Conservation (phyloP, 2,888 invertebrate species). For the Hipparchia semele region DNA sequence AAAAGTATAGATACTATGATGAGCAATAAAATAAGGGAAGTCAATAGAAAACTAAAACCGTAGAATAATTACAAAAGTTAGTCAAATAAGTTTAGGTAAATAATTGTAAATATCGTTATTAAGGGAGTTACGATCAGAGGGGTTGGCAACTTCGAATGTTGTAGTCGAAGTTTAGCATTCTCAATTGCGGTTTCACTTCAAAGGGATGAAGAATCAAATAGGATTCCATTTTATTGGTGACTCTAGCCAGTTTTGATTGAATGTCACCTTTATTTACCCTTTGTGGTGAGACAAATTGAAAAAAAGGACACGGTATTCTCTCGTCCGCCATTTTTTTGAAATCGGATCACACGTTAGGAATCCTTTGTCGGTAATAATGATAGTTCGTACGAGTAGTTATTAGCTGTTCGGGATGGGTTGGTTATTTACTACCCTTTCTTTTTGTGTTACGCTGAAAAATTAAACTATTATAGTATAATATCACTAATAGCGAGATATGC, state of each 20-base stretch:
- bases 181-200: constrained; percentile 35
- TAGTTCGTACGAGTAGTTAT: too few species aligned
- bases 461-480: too few species aligned
- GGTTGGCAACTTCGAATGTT: constrained; percentile 30
- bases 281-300: constrained; percentile 15
- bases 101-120: constrained; percentile 17
- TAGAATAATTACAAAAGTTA: too few species aligned
- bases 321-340: constrained; percentile 1
- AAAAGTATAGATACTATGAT: too few species aligned
- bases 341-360: not conserved
- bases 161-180: constrained; percentile 31
- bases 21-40: too few species aligned
- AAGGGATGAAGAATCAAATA: constrained; percentile 36
- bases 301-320: constrained; percentile 3
- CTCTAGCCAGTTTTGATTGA: constrained; percentile 31
- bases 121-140: constrained; percentile 29
- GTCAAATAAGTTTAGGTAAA: too few species aligned
- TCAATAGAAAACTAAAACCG: too few species aligned
- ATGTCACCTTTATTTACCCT: constrained; percentile 27
- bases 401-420: too few species aligned
- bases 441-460: too few species aligned
- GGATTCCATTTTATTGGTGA: constrained; percentile 36
- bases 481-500: too few species aligned
- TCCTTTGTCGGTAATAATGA: too few species aligned
- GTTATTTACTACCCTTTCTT: too few species aligned